Evolutionary conservation across 2,888 invertebrate species (phyloP).

Genomic region (Dichetophora obliterata): DNA sequence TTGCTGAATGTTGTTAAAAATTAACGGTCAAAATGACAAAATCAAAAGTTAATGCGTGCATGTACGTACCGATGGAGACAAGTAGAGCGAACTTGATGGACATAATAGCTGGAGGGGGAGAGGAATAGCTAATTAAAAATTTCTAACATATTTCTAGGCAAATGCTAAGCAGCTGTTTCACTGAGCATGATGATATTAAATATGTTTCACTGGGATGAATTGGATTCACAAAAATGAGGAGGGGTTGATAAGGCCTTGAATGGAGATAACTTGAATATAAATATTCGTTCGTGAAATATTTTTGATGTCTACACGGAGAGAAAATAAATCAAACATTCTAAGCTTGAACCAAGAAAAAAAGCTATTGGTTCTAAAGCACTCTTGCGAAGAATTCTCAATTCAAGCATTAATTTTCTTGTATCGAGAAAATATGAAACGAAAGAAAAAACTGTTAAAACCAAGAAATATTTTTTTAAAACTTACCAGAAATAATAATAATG

Average conservation of each 20-base stretch:
- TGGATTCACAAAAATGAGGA: not conserved
- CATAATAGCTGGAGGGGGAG: not conserved
- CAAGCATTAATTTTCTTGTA: no score
- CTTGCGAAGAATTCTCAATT: no score
- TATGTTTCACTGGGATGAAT: not conserved
- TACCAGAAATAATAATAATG: no score
- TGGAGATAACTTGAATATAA: not conserved
- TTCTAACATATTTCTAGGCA: conserved; percentile 16
- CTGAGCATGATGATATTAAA: not conserved
- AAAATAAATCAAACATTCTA: no score
- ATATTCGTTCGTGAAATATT: not conserved
- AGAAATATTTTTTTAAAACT: no score
- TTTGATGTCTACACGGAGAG: no score
- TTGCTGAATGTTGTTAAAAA: conserved; percentile 39
- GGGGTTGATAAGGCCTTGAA: not conserved
- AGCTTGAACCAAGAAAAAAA: no score
- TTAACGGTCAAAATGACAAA: conserved; percentile 49
- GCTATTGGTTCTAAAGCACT: no score
- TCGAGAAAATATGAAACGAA: no score
- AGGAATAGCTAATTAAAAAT: conserved; percentile 30
- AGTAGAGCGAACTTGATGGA: not conserved
- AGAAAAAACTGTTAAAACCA: no score
- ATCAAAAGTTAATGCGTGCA: conserved; percentile 45
- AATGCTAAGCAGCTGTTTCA: not conserved
- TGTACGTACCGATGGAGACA: not conserved